Percentiles rank a stretch among this genome's conserved stretches.
phyloP scores from a whole-genome alignment of 2,113 vertebrate species.

The Haliaeetus leucogaster region DNA sequence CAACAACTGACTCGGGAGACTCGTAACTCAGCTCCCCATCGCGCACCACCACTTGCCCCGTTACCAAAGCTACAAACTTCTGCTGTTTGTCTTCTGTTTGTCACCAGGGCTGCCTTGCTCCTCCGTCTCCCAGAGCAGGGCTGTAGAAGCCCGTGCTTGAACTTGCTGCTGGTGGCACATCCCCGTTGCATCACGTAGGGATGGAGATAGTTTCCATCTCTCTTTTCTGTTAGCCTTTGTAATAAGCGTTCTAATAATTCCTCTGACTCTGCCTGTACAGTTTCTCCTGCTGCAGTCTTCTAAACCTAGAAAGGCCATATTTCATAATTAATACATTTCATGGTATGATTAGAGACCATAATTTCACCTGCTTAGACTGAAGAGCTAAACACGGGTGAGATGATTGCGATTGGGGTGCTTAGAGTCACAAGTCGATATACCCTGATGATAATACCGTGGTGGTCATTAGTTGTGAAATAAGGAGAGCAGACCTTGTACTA shows the following conservation, averaged over 20 bases:
- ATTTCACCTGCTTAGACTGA: background rate
- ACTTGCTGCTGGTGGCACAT: background rate
- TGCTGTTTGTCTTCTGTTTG: too few species aligned
- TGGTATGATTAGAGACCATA: background rate
- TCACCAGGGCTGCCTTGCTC: background rate
- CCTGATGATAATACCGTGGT: background rate
- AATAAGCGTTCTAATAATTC: background rate
- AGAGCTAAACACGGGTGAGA: background rate
- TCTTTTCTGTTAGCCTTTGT: background rate
- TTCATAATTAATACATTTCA: background rate
- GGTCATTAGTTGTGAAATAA: background rate
- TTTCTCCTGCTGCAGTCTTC: background rate
- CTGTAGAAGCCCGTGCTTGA: background rate
- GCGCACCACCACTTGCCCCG: rapidly evolving
- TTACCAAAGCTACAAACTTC: background rate
- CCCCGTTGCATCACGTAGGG: rapidly evolving
- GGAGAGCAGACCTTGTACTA: background rate
- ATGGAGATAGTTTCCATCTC: background rate
- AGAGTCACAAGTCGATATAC: background rate
- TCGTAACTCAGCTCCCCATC: background rate
- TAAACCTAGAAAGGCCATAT: background rate
- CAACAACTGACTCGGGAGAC: background rate
- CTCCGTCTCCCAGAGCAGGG: background rate
- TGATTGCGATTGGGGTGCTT: background rate
- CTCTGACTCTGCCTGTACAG: background rate